phyloP scores from a whole-genome alignment of 2,113 vertebrate genomes.

The Choloepus hoffmanni region DNA sequence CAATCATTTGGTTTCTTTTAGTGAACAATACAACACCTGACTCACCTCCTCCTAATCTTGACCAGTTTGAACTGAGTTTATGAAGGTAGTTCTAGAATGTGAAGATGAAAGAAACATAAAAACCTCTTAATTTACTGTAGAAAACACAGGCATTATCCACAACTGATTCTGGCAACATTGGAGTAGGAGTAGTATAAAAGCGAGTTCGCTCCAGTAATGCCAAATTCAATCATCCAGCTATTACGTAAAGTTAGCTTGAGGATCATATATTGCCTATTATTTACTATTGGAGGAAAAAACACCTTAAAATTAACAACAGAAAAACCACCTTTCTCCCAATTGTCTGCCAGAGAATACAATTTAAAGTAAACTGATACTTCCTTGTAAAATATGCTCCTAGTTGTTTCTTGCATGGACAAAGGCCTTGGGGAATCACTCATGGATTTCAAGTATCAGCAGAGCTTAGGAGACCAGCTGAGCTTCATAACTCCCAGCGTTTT shows the following conservation, averaged over 20 bases:
- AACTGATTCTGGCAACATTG: not conserved
- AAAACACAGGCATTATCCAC: not conserved
- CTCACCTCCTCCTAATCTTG: not conserved
- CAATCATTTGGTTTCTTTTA: not conserved
- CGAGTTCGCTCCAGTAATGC: not conserved
- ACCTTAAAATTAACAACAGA: not conserved
- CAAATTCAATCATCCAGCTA: constrained; percentile 33
- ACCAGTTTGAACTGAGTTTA: not conserved
- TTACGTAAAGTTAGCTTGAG: constrained; percentile 7
- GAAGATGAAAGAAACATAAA: constrained; percentile 18
- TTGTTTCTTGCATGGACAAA: constrained; percentile 51
- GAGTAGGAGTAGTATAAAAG: not conserved
- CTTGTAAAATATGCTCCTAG: constrained; percentile 61
- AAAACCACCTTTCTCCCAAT: not conserved
- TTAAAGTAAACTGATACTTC: constrained; percentile 50
- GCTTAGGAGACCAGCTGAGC: constrained; percentile 69
- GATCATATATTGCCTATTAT: constrained; percentile 42
- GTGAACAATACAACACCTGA: not conserved
- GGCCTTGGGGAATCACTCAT: constrained; percentile 59
- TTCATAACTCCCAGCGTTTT: constrained; percentile 73
- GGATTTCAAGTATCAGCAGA: constrained; percentile 71
- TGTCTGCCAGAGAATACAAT: constrained; percentile 15
- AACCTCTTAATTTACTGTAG: not conserved
- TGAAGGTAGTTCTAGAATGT: not conserved
- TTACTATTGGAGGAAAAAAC: not conserved